Evolutionary conservation across 2,113 vertebrate genomes (phyloP).

Genomic region (Recurvirostra avosetta): DNA sequence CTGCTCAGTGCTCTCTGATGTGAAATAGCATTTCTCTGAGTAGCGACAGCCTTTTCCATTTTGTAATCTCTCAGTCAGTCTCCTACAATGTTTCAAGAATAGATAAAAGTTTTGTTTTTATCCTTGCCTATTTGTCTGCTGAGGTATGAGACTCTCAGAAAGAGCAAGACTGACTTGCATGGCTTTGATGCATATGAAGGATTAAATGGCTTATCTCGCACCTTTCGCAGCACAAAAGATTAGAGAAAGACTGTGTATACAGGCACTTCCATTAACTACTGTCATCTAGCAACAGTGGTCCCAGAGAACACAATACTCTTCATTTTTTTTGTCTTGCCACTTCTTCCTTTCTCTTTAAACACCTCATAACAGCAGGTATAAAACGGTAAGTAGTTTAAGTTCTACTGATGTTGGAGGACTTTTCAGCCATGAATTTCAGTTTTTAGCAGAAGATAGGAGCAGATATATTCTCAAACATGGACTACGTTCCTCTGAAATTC

Average conservation of each 20-base stretch:
- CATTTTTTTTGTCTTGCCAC: neutral
- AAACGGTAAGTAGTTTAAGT: neutral
- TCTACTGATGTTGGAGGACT: neutral
- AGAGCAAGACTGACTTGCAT: neutral
- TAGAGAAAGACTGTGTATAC: neutral
- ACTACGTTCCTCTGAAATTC: neutral
- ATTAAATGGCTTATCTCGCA: neutral
- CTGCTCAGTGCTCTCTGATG: neutral
- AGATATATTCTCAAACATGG: neutral
- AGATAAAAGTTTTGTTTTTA: neutral
- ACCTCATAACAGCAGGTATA: neutral
- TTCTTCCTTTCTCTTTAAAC: neutral
- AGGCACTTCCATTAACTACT: neutral
- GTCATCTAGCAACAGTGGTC: neutral
- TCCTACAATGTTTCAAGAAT: neutral
- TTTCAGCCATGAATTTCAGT: neutral
- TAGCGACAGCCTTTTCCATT: neutral
- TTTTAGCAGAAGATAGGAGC: neutral
- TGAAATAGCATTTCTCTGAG: neutral
- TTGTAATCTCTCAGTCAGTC: neutral
- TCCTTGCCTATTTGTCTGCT: neutral
- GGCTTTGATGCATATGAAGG: neutral
- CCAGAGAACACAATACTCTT: neutral
- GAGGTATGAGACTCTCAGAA: neutral
- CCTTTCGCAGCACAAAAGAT: neutral